Evolutionary conservation across 2,888 invertebrate genomes (phyloP).

Genomic region (Watsonalla cultraria): DNA sequence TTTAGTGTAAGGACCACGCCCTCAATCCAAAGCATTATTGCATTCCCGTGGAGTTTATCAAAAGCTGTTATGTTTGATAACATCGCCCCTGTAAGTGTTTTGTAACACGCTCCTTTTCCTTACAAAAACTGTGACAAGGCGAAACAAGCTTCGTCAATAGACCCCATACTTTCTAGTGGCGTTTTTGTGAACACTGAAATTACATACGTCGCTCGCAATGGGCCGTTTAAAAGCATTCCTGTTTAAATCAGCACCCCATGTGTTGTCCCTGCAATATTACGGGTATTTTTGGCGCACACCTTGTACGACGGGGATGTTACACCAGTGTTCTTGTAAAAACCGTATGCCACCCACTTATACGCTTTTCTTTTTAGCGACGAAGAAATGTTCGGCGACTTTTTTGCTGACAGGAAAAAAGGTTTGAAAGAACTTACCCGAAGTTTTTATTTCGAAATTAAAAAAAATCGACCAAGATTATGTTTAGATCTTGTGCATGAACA

Average conservation of each 20-base stretch:
- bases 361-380: neutral
- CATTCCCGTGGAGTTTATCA: slow-evolving; percentile 24
- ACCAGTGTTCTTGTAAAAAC: slow-evolving; percentile 21
- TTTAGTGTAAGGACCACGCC: slow-evolving; percentile 22
- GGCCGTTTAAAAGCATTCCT: slow-evolving; percentile 61
- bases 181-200: slow-evolving; percentile 58
- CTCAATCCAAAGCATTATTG: slow-evolving; percentile 27
- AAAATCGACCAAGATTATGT: neutral
- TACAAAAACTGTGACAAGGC: slow-evolving; percentile 27
- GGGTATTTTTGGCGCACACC: slow-evolving; percentile 13
- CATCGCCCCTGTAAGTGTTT: slow-evolving; percentile 32
- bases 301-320: slow-evolving; percentile 36
- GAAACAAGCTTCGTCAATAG: slow-evolving; percentile 25
- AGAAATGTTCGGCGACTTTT: neutral
- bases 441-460: neutral
- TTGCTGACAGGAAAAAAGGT: neutral
- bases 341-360: neutral
- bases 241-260: slow-evolving; percentile 34
- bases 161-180: slow-evolving; percentile 27
- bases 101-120: slow-evolving; percentile 23
- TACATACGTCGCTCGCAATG: slow-evolving; percentile 65
- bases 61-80: slow-evolving; percentile 27
- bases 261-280: slow-evolving; percentile 17
- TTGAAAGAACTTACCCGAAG: neutral
- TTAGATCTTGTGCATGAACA: no score